Evolutionary conservation across 2,888 invertebrate genomes (phyloP).

Genomic region (Polydesmus complanatus): DNA sequence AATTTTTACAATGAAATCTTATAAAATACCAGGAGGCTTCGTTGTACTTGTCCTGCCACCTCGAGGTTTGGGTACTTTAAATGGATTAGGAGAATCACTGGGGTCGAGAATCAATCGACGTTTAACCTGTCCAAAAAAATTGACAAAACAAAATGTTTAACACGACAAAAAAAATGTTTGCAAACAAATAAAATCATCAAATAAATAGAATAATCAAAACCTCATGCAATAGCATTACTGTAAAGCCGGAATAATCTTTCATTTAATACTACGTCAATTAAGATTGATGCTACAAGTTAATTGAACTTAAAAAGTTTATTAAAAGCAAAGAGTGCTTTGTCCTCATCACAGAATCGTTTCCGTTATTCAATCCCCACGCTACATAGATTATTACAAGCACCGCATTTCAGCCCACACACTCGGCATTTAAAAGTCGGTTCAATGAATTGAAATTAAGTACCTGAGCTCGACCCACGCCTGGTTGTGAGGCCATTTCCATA

Average conservation of each 20-base stretch:
- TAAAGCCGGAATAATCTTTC: not conserved
- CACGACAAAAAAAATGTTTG: too few relatives aligned
- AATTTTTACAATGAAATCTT: too few relatives aligned
- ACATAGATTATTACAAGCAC: not conserved
- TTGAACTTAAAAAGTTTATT: not conserved
- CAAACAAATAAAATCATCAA: too few relatives aligned
- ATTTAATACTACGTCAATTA: not conserved
- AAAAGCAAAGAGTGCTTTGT: not conserved
- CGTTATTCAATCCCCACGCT: not conserved
- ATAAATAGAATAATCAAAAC: not conserved
- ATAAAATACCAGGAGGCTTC: not conserved
- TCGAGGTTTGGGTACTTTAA: conserved; percentile 7
- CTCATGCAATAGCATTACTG: not conserved
- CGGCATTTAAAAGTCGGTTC: too few relatives aligned
- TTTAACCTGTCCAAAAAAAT: conserved; percentile 8
- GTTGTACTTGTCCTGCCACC: not conserved
- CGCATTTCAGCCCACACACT: not conserved
- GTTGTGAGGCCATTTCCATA: not conserved
- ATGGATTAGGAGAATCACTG: not conserved
- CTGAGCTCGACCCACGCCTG: conserved; percentile 5
- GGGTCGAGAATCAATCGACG: conserved; percentile 8
- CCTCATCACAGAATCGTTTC: not conserved
- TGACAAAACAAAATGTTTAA: not conserved
- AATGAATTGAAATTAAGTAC: too few relatives aligned
- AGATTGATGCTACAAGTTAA: not conserved